Conservation (phyloP, 2,888 invertebrate species). For the Artemia sp. region DNA sequence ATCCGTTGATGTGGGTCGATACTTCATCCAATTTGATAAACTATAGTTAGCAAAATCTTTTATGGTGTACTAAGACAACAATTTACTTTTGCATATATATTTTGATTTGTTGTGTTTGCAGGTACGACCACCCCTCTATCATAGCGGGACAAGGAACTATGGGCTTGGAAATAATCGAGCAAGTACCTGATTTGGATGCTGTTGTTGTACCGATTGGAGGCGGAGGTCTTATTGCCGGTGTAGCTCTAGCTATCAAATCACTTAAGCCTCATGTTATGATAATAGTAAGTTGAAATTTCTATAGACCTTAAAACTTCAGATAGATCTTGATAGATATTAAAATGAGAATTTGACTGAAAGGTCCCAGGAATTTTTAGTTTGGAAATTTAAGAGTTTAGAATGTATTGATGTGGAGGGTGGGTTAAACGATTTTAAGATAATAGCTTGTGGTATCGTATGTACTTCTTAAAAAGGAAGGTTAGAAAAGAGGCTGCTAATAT, state of each 20-base stretch:
- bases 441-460: no score
- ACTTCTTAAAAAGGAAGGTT: no score
- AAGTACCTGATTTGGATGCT: slow-evolving; percentile 68
- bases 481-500: no score
- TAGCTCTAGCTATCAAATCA: slow-evolving; percentile 72
- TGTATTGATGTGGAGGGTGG: no score
- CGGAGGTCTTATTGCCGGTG: slow-evolving; percentile 79
- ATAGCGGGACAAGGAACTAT: slow-evolving; percentile 89
- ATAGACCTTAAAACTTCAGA: slow-evolving; percentile 69
- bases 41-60: no score
- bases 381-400: no score
- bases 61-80: no score
- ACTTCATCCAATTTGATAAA: no score
- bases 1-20: no score
- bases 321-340: slow-evolving; percentile 37
- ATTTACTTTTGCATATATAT: background rate
- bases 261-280: slow-evolving; percentile 62
- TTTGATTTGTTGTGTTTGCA: slow-evolving; percentile 31
- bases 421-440: no score
- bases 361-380: no score
- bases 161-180: slow-evolving; percentile 78
- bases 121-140: slow-evolving; percentile 86
- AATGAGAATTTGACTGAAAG: no score
- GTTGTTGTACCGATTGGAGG: slow-evolving; percentile 83
- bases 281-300: slow-evolving; percentile 46